Percentiles rank a stretch among this genome's conserved stretches.
These are phyloP conservation scores for Eremobia ochroleuca DNA, from an alignment of 2,888 invertebrate species.

Conservation along the genomic window DNA sequence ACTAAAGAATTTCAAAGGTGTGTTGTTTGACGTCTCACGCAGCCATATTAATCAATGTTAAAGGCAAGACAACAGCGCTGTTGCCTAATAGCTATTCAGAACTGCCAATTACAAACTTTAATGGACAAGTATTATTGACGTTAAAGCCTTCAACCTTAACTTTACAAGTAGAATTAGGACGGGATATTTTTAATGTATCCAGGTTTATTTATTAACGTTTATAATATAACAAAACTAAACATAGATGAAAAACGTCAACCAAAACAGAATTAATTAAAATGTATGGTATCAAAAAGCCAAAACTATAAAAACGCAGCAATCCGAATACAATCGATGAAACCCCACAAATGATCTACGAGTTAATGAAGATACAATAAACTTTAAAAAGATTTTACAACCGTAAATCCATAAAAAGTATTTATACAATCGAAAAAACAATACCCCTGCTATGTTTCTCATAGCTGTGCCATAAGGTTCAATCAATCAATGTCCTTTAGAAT, in stretches of 20 bases:
- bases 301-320: conserved; percentile 53
- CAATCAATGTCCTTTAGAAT: conserved; percentile 90
- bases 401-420: conserved; percentile 75
- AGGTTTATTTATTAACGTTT: conserved; percentile 21
- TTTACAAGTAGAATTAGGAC: background rate
- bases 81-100: conserved; percentile 34
- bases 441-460: conserved; percentile 86
- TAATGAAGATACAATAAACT: conserved; percentile 89
- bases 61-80: conserved; percentile 19
- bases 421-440: conserved; percentile 82
- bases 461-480: conserved; percentile 88
- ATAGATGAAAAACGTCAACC: conserved; percentile 10
- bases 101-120: conserved; percentile 40
- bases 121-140: conserved; percentile 28
- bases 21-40: conserved; percentile 48
- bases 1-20: conserved; percentile 49
- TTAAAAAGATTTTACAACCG: conserved; percentile 74
- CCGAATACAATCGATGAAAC: conserved; percentile 69
- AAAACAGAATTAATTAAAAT: conserved; percentile 33
- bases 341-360: conserved; percentile 79
- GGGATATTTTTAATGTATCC: background rate
- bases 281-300: conserved; percentile 32
- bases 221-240: conserved; percentile 30
- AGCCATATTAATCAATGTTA: conserved; percentile 39
- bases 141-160: background rate